Percentiles rank a stretch among this genome's conserved stretches.
Conservation (phyloP, 1,140 invertebrate genomes). For the Drosophila virilis region DNA sequence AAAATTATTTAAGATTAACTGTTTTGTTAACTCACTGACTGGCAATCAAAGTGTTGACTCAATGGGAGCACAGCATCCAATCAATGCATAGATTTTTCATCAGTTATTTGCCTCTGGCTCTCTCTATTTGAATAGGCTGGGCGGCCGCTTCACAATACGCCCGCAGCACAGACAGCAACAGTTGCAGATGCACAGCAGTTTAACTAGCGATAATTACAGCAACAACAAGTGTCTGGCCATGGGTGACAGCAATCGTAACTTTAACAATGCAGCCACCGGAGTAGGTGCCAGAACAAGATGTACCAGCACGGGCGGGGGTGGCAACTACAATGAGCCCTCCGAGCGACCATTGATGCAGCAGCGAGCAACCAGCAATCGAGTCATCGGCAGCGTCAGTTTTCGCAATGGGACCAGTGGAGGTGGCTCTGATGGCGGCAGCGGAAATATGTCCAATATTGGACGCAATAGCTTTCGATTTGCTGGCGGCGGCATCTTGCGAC, state of each 20-base stretch:
- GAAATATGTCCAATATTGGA: constrained; percentile 32
- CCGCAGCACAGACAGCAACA: constrained; percentile 85
- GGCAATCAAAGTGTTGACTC: constrained; percentile 57
- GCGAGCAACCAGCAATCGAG: constrained; percentile 38
- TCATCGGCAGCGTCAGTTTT: constrained; percentile 59
- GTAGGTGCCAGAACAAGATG: constrained; percentile 17
- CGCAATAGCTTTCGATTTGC: constrained; percentile 65
- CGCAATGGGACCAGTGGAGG: constrained; percentile 53
- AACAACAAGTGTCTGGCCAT: constrained; percentile 60
- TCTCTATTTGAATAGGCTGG: constrained; percentile 84
- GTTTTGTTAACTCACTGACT: constrained; percentile 17
- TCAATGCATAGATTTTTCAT: constrained; percentile 22
- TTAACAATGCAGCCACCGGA: constrained; percentile 46
- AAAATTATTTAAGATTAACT: background rate
- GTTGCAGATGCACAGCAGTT: constrained; percentile 76
- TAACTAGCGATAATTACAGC: constrained; percentile 53
- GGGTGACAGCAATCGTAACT: constrained; percentile 68
- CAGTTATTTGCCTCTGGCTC: background rate
- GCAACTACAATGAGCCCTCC: constrained; percentile 28
- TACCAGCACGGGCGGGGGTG: constrained; percentile 3
- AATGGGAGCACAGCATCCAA: constrained; percentile 39
- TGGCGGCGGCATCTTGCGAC: constrained; percentile 70
- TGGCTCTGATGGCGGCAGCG: constrained; percentile 17
- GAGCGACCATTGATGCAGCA: constrained; percentile 62
- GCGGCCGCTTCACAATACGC: constrained; percentile 87